A percentile compares a stretch with the other conserved stretches of the same genome.
Evolutionary conservation across 2,888 invertebrate species (phyloP).

Genomic region (Rhingia rostrata): DNA sequence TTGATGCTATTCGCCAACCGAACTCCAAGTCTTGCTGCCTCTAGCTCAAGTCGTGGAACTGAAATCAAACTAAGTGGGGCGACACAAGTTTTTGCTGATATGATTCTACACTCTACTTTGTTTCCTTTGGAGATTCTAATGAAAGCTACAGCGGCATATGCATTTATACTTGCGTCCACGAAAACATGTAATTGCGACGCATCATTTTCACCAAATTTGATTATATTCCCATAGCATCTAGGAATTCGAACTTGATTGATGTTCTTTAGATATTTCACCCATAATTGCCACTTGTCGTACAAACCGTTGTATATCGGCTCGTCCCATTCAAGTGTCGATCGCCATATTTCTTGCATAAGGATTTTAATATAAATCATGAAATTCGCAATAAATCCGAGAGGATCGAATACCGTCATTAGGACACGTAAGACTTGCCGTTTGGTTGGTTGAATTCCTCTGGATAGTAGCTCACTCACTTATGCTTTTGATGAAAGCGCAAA

Average conservation of each 20-base stretch:
- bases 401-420: conserved; percentile 5
- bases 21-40: conserved; percentile 74
- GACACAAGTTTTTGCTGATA: conserved; percentile 75
- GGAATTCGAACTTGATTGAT: conserved; percentile 55
- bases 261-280: conserved; percentile 19
- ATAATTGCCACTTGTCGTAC: conserved; percentile 12
- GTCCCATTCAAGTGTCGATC: neutral
- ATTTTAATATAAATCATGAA: conserved; percentile 35
- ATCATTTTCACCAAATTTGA: no score
- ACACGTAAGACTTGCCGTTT: conserved; percentile 16
- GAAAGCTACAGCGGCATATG: conserved; percentile 75
- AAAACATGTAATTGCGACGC: conserved; percentile 11
- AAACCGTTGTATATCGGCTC: conserved; percentile 15
- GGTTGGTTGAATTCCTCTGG: neutral
- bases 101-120: conserved; percentile 44
- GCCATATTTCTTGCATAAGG: conserved; percentile 44
- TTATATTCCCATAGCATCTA: conserved; percentile 60
- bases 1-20: conserved; percentile 56
- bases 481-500: neutral
- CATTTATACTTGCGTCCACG: conserved; percentile 33
- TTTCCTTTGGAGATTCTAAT: conserved; percentile 48
- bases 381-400: conserved; percentile 26
- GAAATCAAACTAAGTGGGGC: conserved; percentile 74
- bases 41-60: conserved; percentile 75
- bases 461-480: neutral